These are phyloP conservation scores for Parapristionchus giblindavisi DNA, from an alignment of 2,888 invertebrate species.

Conservation along the genomic window DNA sequence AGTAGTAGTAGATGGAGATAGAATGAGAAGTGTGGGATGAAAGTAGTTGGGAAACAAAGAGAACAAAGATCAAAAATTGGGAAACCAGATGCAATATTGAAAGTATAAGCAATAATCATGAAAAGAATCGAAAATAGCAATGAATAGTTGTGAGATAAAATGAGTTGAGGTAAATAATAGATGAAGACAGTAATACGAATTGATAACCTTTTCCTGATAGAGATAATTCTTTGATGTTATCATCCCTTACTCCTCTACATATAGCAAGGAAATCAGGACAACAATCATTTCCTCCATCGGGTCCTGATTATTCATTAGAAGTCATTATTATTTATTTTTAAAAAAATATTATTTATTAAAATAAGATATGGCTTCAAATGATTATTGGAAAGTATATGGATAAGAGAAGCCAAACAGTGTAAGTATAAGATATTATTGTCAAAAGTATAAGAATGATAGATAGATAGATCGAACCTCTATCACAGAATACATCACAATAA, in stretches of 20 bases:
- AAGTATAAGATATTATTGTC: too few species aligned
- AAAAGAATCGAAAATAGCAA: not conserved
- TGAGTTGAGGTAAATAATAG: not conserved
- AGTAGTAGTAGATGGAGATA: conserved; percentile 5
- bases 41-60: not conserved
- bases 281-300: conserved; percentile 79
- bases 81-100: not conserved
- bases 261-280: conserved; percentile 87
- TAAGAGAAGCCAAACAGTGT: too few species aligned
- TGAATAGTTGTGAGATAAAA: not conserved
- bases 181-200: not conserved
- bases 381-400: too few species aligned
- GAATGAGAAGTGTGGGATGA: not conserved
- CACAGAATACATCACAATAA: conserved; percentile 94
- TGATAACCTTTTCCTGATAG: conserved; percentile 33
- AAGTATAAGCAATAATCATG: not conserved
- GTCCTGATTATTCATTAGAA: too few species aligned
- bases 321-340: too few species aligned
- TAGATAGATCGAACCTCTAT: conserved; percentile 73
- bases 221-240: conserved; percentile 1
- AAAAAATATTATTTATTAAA: too few species aligned
- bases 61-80: not conserved
- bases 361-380: too few species aligned
- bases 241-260: conserved; percentile 73
- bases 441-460: too few species aligned